Percentiles rank a stretch among this genome's conserved stretches.
phyloP scores from a whole-genome alignment of 2,797 vertebrate species.

The Galago senegalensis region DNA sequence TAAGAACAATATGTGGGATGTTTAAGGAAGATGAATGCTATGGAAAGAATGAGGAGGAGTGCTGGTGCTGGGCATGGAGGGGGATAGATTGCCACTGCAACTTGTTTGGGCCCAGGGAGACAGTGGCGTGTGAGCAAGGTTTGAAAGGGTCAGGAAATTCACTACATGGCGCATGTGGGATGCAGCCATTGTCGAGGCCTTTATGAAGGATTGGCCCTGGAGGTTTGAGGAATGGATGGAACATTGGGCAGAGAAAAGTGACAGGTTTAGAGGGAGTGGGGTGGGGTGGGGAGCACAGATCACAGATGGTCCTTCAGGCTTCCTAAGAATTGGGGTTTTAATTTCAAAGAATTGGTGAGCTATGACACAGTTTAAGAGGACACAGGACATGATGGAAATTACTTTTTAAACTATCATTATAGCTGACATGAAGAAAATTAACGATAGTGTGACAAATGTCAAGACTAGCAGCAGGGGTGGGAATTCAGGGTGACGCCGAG shows the following conservation, averaged over 20 bases:
- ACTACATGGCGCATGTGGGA: background rate
- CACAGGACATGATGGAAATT: background rate
- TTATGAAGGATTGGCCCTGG: background rate
- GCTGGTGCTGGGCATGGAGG: too few relatives aligned
- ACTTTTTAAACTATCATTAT: background rate
- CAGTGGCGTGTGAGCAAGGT: background rate
- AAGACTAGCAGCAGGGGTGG: background rate
- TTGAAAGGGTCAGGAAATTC: background rate
- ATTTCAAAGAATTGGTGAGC: background rate
- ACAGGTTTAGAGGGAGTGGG: background rate
- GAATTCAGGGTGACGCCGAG: background rate
- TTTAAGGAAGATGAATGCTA: background rate
- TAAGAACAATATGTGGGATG: background rate
- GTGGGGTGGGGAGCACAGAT: accelerated
- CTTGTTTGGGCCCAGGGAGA: background rate
- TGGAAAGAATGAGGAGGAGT: background rate
- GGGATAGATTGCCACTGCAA: background rate
- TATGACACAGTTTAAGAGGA: background rate
- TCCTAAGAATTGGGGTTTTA: background rate
- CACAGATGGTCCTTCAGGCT: background rate
- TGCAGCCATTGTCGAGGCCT: too few relatives aligned
- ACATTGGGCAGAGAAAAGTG: background rate
- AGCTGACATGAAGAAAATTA: background rate
- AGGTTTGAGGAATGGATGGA: background rate
- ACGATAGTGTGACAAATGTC: background rate